Base-by-base conservation (phyloP, 2,888 invertebrate genomes). In the Tetragnatha montana region DNA sequence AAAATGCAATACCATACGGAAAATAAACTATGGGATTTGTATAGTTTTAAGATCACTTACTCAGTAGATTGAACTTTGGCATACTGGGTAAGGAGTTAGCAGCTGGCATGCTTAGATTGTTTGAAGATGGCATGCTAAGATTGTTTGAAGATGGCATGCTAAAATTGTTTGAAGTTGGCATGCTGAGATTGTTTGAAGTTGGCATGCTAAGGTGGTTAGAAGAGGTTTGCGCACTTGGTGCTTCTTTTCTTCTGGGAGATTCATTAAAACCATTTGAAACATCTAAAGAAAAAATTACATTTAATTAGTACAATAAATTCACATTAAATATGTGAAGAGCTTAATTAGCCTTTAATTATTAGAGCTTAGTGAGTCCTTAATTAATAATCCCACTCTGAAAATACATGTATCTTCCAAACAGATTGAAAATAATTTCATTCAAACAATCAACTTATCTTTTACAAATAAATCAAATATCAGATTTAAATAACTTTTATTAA, bases 11-110 rank as follows among this genome's bases (percentile, higher is more conserved):
- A 10, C 35, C 60, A 8, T 2, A 81, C 0, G 6, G 50, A 73
- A 35, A 0, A 70, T 10, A 21, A 12, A 17, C n/a, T 69, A 21
- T 8, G 22, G 21, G 0, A 75, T 0, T 6, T 69, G 4, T 50
- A 10, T 17, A 60, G 60, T 17, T 6, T 50, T 35, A 79, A 51
- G n/a, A n/a, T 8, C 69, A 91, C 91, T 91, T 84, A 92, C 92
- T 92, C 86, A 92, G 88, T 80, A 87, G 91, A 87, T 91, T 92
- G 81, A 91, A 91, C 91, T 92, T 92, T 83, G 92, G 92, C 92
- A 92, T 92, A 35, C 78, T 70, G 7, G 70, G 69, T n/a, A 73
- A 50, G 19, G 78, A 71, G 70, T 69, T 86, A 74, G 79, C 85
- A 22, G 71, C 49, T 79, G 80, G 80, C 86, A 86, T 86, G 80